Base-by-base conservation (phyloP, 2,797 vertebrate species). In the Eidolon dupreanum region DNA sequence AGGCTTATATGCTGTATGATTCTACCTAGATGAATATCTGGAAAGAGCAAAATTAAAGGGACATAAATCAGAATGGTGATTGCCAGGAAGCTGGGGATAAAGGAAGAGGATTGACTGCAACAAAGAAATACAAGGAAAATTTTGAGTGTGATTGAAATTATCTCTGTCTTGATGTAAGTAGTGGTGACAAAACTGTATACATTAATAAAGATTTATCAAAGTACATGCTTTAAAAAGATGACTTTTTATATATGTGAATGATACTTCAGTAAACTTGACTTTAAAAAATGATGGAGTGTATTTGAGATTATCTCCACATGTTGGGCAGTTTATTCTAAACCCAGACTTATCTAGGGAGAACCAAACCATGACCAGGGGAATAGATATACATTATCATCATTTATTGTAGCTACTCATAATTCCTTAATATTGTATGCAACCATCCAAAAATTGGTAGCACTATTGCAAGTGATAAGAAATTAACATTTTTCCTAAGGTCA, bases 161-260 rank as follows among this genome's bases (percentile, higher is more conserved):
- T 46, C n/a, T 59, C 4, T 15, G 55, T 41, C 28, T 41, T 61
- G 22, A 79, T 36, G 6, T 19, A 70, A 59, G 3, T 33, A 31
- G 12, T 55, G 11, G 15, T 71, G 66, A 33, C 0, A 16, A 5
- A 59, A 46, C 19, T 17, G 6, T 46, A 28, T 26, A 38, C 2
- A 84, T 63, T 92, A 38, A 36, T 83, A 5, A 78, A 93, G 2
- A 74, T 74, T 92, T 78, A 53, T 36, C 84, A 93, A 88, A 81
- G 6, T 43, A 24, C 3, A 22, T 46, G 17, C 2, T 82, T 87
- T 36, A 83, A 73, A 78, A 73, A 15, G 9, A 20, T 88, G 38
- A 49, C 65, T 59, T 90, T 57, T 59, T n/a, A 19, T 2, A 2
- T 59, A 49, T 57, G 12, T 49, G 8, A 89, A 74, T 78, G 65